These are phyloP conservation scores for Hyles euphorbiae DNA, from an alignment of 1,140 invertebrate species.

Conservation along the genomic window DNA sequence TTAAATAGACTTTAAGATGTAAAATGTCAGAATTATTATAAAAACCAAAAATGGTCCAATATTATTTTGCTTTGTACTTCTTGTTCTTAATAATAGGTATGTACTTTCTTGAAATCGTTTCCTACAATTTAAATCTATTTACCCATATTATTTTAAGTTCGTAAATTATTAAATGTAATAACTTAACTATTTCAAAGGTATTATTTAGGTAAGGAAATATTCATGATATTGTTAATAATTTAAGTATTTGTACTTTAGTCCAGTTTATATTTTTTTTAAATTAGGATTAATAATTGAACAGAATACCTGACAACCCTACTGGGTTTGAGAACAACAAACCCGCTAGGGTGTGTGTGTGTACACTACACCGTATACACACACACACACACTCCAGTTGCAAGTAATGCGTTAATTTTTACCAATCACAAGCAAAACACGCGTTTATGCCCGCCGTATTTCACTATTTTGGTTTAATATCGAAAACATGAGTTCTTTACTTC, in stretches of 20 bases:
- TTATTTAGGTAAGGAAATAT: no score
- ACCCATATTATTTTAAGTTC: background rate
- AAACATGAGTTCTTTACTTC: constrained; percentile 2
- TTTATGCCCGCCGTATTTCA: background rate
- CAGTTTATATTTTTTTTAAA: background rate
- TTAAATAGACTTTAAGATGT: no score
- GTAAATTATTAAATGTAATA: background rate
- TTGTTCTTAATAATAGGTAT: no score
- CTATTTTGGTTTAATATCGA: background rate
- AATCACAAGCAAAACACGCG: background rate
- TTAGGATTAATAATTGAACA: background rate
- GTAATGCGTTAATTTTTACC: constrained; percentile 22
- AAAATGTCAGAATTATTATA: no score
- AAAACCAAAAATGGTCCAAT: no score
- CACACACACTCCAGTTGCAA: background rate
- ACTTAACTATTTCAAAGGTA: no score
- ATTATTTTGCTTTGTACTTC: no score
- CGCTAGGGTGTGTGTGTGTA: background rate
- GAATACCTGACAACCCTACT: constrained; percentile 7
- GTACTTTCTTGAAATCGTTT: background rate
- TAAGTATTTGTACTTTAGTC: background rate
- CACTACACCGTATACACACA: background rate
- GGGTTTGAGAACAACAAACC: constrained; percentile 10
- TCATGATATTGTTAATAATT: no score
- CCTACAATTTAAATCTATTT: background rate